Percentiles rank a stretch among this genome's conserved stretches.
Evolutionary conservation across 1,140 invertebrate species (phyloP).

Genomic region (Eulimnadia texana): DNA sequence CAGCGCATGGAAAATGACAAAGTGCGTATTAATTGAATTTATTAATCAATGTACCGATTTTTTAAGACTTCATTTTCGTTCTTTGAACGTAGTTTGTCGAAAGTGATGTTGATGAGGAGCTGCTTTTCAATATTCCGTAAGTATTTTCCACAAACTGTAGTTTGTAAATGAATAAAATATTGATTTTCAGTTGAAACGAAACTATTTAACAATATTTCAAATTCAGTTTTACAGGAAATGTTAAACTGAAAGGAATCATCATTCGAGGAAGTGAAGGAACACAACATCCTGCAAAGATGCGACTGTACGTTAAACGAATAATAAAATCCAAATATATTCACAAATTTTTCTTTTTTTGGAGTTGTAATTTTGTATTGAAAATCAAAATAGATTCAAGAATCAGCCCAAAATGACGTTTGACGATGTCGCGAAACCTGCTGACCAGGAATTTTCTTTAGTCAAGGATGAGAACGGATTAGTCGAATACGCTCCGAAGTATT

Average conservation of each 20-base stretch:
- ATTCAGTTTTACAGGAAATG: conserved; percentile 71
- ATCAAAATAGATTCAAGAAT: conserved; percentile 88
- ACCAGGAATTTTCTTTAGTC: conserved; percentile 83
- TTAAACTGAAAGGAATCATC: conserved; percentile 88
- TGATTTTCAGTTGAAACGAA: not conserved
- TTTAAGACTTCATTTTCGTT: too few relatives aligned
- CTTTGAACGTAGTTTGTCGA: conserved; percentile 65
- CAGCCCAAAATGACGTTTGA: conserved; percentile 87
- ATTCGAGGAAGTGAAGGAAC: conserved; percentile 72
- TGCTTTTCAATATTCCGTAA: conserved; percentile 86
- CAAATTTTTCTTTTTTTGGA: too few relatives aligned
- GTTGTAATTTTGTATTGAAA: too few relatives aligned
- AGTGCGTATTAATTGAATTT: conserved; percentile 39
- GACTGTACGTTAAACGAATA: conserved; percentile 50
- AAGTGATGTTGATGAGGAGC: conserved; percentile 86
- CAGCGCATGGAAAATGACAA: conserved; percentile 55
- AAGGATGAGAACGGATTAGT: conserved; percentile 58
- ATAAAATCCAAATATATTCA: too few relatives aligned
- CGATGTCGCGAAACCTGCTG: conserved; percentile 49
- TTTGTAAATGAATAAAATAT: conserved; percentile 12
- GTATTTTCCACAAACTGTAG: conserved; percentile 23
- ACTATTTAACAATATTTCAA: conserved; percentile 13
- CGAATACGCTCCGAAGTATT: conserved; percentile 80
- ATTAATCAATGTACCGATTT: too few relatives aligned
- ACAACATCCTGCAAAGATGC: conserved; percentile 65